Conservation (phyloP, 2,113 vertebrate genomes). For the Egretta garzetta region DNA sequence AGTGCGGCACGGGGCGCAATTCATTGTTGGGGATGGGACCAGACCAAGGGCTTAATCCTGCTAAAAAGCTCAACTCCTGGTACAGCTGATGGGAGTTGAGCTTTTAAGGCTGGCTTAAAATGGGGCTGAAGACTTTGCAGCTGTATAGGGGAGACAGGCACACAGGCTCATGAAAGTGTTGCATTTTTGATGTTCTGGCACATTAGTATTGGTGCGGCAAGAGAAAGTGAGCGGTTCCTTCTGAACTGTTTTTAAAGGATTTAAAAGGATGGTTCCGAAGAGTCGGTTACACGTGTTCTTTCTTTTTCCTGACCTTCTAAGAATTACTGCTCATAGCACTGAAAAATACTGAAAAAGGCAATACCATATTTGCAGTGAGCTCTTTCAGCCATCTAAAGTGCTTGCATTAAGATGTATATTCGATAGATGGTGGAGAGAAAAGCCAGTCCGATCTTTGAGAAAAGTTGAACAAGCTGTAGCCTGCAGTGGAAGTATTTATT, state of each 20-base stretch:
- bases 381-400: background rate
- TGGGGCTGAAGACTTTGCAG: background rate
- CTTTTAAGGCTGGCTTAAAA: background rate
- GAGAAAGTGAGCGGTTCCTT: background rate
- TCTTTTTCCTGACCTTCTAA: background rate
- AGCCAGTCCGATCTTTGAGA: background rate
- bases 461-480: background rate
- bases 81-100: background rate
- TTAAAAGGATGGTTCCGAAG: background rate
- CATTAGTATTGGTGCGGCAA: background rate
- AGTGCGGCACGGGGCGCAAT: accelerated
- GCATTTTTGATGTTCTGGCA: background rate
- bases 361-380: background rate
- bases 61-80: background rate
- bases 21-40: background rate
- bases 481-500: background rate
- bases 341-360: background rate
- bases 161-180: accelerated
- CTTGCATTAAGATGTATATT: background rate
- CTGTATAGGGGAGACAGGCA: background rate
- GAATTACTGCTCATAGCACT: background rate
- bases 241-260: background rate
- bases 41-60: background rate
- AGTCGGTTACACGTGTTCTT: background rate
- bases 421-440: background rate